These are phyloP conservation scores for Sarcophilus harrisii DNA, from an alignment of 2,797 vertebrate genomes.

Conservation along the genomic window DNA sequence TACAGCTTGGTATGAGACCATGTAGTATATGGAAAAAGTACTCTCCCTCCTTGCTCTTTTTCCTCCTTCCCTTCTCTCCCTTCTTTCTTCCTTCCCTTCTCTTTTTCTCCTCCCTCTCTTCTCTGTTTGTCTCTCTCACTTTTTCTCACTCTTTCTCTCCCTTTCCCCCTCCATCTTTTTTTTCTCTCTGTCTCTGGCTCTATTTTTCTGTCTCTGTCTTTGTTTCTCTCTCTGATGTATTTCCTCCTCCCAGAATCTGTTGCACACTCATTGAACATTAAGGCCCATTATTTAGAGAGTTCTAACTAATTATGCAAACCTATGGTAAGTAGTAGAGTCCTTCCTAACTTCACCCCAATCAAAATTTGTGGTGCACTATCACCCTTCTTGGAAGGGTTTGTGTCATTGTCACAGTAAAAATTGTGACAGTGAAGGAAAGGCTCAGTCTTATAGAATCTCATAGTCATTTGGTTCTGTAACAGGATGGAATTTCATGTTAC, in stretches of 20 bases:
- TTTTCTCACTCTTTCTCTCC: neutral
- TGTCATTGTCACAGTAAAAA: neutral
- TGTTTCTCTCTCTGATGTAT: neutral
- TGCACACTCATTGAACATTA: neutral
- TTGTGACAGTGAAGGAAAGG: neutral
- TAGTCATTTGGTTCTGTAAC: neutral
- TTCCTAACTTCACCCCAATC: neutral
- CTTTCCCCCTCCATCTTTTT: neutral
- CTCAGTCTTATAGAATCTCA: neutral
- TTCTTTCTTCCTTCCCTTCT: too few species aligned
- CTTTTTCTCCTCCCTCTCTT: neutral
- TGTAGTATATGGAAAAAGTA: constrained; percentile 26
- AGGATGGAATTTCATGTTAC: neutral
- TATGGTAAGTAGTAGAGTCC: neutral
- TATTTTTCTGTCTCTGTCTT: too few species aligned
- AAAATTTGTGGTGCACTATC: neutral
- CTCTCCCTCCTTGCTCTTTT: neutral
- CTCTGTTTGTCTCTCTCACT: neutral
- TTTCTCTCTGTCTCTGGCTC: too few species aligned
- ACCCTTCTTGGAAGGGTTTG: neutral
- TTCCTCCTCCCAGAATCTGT: neutral
- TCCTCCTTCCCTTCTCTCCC: neutral
- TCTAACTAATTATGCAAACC: neutral
- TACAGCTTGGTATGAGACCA: constrained; percentile 33
- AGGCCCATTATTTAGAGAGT: neutral